These are phyloP conservation scores for Heteromyza rotundicornis DNA, from an alignment of 2,888 invertebrate genomes.

Conservation along the genomic window DNA sequence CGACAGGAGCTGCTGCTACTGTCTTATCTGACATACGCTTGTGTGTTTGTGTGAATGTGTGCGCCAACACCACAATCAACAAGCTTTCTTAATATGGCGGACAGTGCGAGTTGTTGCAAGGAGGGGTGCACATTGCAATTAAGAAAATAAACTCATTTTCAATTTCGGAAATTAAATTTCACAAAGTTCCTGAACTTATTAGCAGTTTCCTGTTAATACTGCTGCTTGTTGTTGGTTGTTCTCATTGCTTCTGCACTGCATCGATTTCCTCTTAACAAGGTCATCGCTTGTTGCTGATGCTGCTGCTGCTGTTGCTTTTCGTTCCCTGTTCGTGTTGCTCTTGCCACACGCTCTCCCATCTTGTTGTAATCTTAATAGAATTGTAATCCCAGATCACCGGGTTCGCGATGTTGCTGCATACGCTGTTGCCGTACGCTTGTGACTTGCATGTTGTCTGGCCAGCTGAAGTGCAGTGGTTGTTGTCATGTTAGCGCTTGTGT, in stretches of 20 bases:
- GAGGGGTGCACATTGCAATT: neutral
- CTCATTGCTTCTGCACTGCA: neutral
- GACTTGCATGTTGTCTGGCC: no score
- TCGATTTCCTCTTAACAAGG: constrained; percentile 1
- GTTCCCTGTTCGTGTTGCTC: no score
- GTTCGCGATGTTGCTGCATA: neutral
- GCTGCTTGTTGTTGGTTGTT: neutral
- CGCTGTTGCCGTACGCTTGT: no score
- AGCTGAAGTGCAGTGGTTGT: no score
- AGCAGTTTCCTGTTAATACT: neutral
- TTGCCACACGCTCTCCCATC: neutral
- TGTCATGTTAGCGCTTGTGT: no score
- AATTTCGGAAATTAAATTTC: neutral
- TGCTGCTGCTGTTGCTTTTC: neutral
- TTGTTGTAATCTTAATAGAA: constrained; percentile 1
- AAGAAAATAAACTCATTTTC: constrained; percentile 1
- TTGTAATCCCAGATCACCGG: neutral
- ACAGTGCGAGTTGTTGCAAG: neutral
- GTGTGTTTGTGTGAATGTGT: neutral
- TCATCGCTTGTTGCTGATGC: neutral
- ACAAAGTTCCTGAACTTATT: neutral
- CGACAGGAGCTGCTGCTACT: neutral
- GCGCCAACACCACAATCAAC: neutral
- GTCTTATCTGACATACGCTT: constrained; percentile 2
- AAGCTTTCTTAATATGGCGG: neutral